phyloP scores from a whole-genome alignment of 2,888 invertebrate genomes.

The Pyrrhosoma nymphula region DNA sequence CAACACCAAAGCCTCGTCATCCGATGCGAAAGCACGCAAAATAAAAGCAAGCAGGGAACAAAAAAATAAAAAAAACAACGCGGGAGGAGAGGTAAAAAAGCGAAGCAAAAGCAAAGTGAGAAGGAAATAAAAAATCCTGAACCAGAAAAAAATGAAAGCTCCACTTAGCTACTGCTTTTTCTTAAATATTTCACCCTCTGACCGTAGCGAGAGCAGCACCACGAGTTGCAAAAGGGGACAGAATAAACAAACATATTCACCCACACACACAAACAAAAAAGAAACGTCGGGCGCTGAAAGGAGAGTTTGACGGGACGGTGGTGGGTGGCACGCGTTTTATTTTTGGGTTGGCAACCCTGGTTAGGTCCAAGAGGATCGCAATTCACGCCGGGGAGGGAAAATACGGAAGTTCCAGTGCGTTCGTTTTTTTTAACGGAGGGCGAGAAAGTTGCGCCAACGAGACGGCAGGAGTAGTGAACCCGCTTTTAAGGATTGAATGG shows the following conservation, averaged over 20 bases:
- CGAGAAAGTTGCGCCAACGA: not conserved
- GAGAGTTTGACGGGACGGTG: not conserved
- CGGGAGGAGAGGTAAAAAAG: not conserved
- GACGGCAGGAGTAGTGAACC: not conserved
- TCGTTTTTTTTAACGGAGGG: not conserved
- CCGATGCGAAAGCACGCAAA: not conserved
- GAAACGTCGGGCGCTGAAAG: not conserved
- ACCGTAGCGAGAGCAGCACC: not conserved
- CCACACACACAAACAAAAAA: not conserved
- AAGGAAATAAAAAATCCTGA: slow-evolving; percentile 9
- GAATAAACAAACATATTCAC: no score
- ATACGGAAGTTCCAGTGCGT: not conserved
- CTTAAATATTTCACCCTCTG: not conserved
- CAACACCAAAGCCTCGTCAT: slow-evolving; percentile 45
- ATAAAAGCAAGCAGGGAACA: not conserved
- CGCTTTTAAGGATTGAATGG: not conserved
- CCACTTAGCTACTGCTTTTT: not conserved
- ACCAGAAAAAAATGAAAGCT: not conserved
- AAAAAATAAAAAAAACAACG: not conserved
- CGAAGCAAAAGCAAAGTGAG: not conserved
- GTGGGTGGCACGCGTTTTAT: not conserved
- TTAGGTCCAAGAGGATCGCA: not conserved
- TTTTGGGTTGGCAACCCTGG: not conserved
- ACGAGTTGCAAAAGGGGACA: not conserved
- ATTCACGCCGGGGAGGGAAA: not conserved